Percentiles rank a stretch among this genome's conserved stretches.
Conservation (phyloP, 2,888 invertebrate species). For the Acleris emargana region DNA sequence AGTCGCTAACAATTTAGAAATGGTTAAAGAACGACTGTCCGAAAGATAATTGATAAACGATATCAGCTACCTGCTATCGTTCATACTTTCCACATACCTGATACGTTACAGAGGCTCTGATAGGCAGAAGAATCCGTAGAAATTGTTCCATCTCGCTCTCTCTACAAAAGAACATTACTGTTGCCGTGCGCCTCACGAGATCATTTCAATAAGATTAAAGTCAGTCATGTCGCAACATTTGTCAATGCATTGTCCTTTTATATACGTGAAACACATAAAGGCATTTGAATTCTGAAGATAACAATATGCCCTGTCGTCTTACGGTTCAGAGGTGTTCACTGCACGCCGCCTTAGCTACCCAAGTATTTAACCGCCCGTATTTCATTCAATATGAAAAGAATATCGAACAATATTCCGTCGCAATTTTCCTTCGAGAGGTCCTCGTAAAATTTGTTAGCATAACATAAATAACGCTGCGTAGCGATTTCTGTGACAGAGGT, state of each 20-base stretch:
- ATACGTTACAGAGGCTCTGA: neutral
- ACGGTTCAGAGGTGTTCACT: conserved; percentile 3
- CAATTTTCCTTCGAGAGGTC: conserved; percentile 21
- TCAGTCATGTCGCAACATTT: conserved; percentile 15
- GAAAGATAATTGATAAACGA: neutral
- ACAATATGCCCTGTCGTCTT: conserved; percentile 16
- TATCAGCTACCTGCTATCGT: neutral
- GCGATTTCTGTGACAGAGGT: conserved; percentile 57
- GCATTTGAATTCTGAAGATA: conserved; percentile 4
- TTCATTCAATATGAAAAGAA: conserved; percentile 30
- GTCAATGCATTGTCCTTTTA: conserved; percentile 27
- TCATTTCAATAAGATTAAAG: conserved; percentile 6
- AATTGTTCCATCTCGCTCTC: conserved; percentile 13
- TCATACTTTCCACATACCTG: neutral
- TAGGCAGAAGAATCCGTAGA: conserved; percentile 5
- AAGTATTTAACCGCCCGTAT: conserved; percentile 11
- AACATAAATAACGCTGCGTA: conserved; percentile 14
- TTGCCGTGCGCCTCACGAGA: conserved; percentile 20
- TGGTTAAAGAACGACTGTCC: neutral
- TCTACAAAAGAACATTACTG: conserved; percentile 23
- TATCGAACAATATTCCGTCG: conserved; percentile 12
- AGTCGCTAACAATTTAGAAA: too few relatives aligned
- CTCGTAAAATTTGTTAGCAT: conserved; percentile 12
- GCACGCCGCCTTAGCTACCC: neutral
- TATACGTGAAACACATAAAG: conserved; percentile 19